Evolutionary conservation across 2,797 vertebrate genomes (phyloP), one percentile per base, ranked within the genome.

Genomic region (Rhinichthys osculus): DNA sequence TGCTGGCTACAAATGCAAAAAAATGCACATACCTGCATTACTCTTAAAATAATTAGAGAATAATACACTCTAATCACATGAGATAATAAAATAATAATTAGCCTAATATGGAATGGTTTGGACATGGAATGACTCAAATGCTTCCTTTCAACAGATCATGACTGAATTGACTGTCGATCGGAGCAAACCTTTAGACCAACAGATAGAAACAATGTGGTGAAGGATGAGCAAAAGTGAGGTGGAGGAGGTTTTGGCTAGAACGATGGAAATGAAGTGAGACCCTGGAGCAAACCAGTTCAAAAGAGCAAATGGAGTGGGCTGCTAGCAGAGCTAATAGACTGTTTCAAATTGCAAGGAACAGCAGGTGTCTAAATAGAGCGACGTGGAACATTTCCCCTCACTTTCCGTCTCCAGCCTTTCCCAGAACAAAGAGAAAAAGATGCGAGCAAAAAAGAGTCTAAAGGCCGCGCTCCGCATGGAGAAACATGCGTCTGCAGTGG

Each of bases 311-410:
- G 92, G 90, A 94, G 91, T 91, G 91, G 91, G 91, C 93, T 93
- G 90, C 91, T 90, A 88, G 90, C 89, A 81, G 90, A 90, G 91
- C 90, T 94, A 95, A 94, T 94, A 92, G 92, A 93, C 91, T 92
- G 92, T 90, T 93, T 93, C 92, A 92, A 94, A 95, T 92, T 92
- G 93, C 95, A 94, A 93, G 91, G 86, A 94, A 92, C 93, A 93
- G 93, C 92, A 86, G 92, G 94, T 88, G 90, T 92, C 92, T 95
- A 93, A 95, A 94, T 91, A 91, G 93, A 92, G 91, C 80, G 90
- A 92, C 62, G 90, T 92, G 92, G 92, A 92, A 94, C 92, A 93
- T 93, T 94, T 93, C 91, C 81, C 64, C 92, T 89, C 88, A 90
- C 82, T 88, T 89, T 93, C 91, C 84, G 89, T 92, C 90, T 91